A percentile compares a stretch with the other conserved stretches of the same genome.
Evolutionary conservation across 1,140 invertebrate species (phyloP).

Genomic region (Cydia splendana): DNA sequence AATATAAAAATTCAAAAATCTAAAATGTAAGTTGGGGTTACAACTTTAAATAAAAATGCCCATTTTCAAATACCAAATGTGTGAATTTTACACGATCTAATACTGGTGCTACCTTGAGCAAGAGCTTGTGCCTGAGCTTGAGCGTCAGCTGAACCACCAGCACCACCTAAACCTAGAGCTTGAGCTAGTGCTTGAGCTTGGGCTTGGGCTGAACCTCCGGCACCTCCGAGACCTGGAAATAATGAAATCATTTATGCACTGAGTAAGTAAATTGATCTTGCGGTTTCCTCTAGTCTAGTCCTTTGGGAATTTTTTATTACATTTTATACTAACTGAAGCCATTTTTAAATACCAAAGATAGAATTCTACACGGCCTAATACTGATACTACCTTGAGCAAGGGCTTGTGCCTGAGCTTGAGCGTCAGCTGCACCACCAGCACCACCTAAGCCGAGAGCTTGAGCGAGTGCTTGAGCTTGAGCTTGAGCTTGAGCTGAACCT

Average conservation of each 20-base stretch:
- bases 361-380: not conserved
- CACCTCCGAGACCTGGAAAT: slow-evolving; percentile 20
- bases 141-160: not conserved
- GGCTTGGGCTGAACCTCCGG: not conserved
- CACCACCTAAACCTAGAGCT: not conserved
- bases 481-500: slow-evolving; percentile 1
- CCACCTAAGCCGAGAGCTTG: slow-evolving; percentile 15
- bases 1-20: no score
- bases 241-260: no score
- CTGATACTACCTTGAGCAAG: not conserved
- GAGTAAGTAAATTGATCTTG: no score
- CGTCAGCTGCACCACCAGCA: not conserved
- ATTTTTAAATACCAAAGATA: no score
- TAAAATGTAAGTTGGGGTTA: no score
- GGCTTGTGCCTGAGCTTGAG: slow-evolving; percentile 37
- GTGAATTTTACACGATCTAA: not conserved
- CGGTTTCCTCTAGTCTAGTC: no score
- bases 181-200: slow-evolving; percentile 38
- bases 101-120: not conserved
- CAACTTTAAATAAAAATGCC: no score
- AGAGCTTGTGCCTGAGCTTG: slow-evolving; percentile 37
- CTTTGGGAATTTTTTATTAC: no score
- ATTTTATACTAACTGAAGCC: no score
- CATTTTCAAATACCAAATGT: no score
- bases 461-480: slow-evolving; percentile 40